A percentile compares a stretch with the other conserved stretches of the same genome.
Conservation (phyloP, 1,140 invertebrate species). For the Drosophila navojoa region DNA sequence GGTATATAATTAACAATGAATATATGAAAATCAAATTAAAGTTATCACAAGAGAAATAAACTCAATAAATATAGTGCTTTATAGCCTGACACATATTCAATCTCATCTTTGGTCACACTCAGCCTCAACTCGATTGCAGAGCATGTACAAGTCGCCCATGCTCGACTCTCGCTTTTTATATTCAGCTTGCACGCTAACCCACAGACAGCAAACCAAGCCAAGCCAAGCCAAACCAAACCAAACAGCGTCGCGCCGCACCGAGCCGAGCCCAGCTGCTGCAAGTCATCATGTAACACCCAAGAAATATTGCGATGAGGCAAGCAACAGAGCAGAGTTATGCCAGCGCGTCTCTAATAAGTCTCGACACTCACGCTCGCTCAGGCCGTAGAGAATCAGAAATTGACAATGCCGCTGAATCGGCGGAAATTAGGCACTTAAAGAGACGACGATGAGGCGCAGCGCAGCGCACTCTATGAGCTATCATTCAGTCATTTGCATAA, state of each 20-base stretch:
- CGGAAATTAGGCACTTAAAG: constrained; percentile 70
- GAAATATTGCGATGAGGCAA: constrained; percentile 78
- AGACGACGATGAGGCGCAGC: background rate
- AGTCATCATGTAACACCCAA: constrained; percentile 77
- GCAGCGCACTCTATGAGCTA: no score
- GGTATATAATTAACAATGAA: no score
- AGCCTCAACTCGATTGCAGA: constrained; percentile 3
- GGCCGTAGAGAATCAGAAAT: constrained; percentile 59
- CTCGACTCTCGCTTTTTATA: constrained; percentile 17
- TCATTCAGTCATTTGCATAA: constrained; percentile 74
- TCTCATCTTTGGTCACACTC: background rate
- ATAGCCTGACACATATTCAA: no score
- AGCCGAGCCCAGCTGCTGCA: constrained; percentile 36
- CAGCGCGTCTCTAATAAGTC: constrained; percentile 35
- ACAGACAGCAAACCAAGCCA: constrained; percentile 10
- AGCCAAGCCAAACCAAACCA: no score
- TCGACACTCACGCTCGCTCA: constrained; percentile 21
- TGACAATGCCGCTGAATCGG: constrained; percentile 70
- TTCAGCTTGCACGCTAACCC: constrained; percentile 34
- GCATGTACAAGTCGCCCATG: constrained; percentile 17
- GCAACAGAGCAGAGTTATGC: constrained; percentile 47
- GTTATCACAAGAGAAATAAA: no score
- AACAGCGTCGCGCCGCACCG: no score
- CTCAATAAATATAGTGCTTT: no score
- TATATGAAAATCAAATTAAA: no score